Conservation (phyloP, 2,113 vertebrate genomes). For the Sprattus sprattus region DNA sequence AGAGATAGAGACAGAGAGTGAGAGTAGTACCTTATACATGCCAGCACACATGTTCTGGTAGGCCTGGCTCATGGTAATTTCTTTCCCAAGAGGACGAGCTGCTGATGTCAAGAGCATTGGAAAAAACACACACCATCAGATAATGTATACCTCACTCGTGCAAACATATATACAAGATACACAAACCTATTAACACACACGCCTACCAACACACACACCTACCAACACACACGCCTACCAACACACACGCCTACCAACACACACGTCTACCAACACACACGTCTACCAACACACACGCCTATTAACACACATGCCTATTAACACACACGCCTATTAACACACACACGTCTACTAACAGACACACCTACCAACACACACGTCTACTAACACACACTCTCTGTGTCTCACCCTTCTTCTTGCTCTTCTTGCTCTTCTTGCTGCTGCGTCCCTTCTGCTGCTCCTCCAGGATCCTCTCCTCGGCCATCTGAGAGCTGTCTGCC, state of each 20-base stretch:
- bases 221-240: not conserved
- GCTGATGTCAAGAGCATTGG: slow-evolving; percentile 27
- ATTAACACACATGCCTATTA: not conserved
- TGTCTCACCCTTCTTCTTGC: slow-evolving; percentile 85
- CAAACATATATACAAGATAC: too few relatives aligned
- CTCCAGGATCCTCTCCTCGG: slow-evolving; percentile 93
- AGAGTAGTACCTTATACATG: slow-evolving; percentile 91
- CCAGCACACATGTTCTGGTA: slow-evolving; percentile 99
- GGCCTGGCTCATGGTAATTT: slow-evolving; percentile 97
- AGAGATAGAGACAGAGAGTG: not conserved
- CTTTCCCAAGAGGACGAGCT: slow-evolving; percentile 94
- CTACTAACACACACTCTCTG: not conserved
- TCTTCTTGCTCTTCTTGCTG: slow-evolving; percentile 98
- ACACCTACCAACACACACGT: not conserved
- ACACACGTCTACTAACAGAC: not conserved
- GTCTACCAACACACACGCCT: not conserved
- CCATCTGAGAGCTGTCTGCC: slow-evolving; percentile 96
- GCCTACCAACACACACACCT: not conserved
- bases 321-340: not conserved
- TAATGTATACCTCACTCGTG: not conserved
- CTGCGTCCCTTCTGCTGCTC: slow-evolving; percentile 96
- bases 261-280: not conserved
- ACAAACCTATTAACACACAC: not conserved
- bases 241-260: not conserved
- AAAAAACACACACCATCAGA: not conserved